A percentile compares a stretch with the other conserved stretches of the same genome.
These are phyloP conservation scores for Pheosia tremula DNA, from an alignment of 2,888 invertebrate genomes.

Conservation along the genomic window DNA sequence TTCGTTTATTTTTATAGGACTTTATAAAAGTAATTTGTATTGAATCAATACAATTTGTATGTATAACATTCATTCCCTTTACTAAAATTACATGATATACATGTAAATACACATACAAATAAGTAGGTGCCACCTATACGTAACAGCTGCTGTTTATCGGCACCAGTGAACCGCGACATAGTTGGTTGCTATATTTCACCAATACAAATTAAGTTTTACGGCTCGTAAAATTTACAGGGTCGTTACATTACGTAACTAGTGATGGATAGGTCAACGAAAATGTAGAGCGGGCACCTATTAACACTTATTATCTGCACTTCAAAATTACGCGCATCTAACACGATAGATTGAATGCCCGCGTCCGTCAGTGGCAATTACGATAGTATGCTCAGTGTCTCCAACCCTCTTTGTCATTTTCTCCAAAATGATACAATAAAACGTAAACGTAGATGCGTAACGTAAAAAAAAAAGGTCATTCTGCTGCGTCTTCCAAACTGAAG, in stretches of 20 bases:
- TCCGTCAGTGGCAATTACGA: no score
- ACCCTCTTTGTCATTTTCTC: no score
- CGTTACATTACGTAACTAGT: constrained; percentile 35
- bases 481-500: no score
- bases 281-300: constrained; percentile 28
- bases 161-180: constrained; percentile 15
- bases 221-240: constrained; percentile 24
- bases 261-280: constrained; percentile 20
- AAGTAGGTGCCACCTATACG: no score
- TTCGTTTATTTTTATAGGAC: no score
- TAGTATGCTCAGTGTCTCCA: no score
- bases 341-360: neutral
- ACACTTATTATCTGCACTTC: constrained; percentile 25
- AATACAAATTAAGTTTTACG: constrained; percentile 27
- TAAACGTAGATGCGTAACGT: no score
- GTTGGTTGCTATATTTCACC: constrained; percentile 23
- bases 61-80: neutral
- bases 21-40: no score
- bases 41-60: neutral
- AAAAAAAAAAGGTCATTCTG: no score
- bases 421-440: no score
- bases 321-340: constrained; percentile 13
- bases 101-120: neutral
- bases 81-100: neutral
- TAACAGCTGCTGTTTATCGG: constrained; percentile 8